phyloP scores from a whole-genome alignment of 2,113 vertebrate genomes.

The Vidua macroura region DNA sequence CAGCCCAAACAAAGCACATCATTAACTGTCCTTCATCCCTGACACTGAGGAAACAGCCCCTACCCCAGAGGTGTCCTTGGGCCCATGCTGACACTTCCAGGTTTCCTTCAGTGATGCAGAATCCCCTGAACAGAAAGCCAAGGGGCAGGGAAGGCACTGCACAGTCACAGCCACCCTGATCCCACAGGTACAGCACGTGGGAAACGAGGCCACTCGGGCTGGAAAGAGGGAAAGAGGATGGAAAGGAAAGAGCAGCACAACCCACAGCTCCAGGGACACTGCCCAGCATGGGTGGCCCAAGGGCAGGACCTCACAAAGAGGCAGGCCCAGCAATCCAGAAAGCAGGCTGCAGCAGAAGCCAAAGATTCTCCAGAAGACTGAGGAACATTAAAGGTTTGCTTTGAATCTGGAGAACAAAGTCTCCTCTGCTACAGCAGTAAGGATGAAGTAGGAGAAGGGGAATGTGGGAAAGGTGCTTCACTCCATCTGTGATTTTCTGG shows the following conservation, averaged over 20 bases:
- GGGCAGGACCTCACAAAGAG: not conserved
- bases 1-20: not conserved
- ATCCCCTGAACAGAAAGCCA: not conserved
- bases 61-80: not conserved
- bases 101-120: not conserved
- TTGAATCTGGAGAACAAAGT: not conserved
- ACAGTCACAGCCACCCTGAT: not conserved
- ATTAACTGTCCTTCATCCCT: not conserved
- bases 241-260: not conserved
- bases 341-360: not conserved
- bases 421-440: not conserved
- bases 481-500: not conserved
- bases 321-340: not conserved
- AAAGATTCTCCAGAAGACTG: not conserved
- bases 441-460: not conserved
- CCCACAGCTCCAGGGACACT: not conserved
- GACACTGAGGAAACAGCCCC: not conserved
- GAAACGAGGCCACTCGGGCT: not conserved
- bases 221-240: not conserved
- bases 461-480: not conserved
- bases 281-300: not conserved
- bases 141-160: not conserved
- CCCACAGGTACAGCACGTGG: rapidly evolving
- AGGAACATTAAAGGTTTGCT: not conserved
- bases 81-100: not conserved